phyloP scores from a whole-genome alignment of 2,113 vertebrate species.

The Pionites leucogaster region DNA sequence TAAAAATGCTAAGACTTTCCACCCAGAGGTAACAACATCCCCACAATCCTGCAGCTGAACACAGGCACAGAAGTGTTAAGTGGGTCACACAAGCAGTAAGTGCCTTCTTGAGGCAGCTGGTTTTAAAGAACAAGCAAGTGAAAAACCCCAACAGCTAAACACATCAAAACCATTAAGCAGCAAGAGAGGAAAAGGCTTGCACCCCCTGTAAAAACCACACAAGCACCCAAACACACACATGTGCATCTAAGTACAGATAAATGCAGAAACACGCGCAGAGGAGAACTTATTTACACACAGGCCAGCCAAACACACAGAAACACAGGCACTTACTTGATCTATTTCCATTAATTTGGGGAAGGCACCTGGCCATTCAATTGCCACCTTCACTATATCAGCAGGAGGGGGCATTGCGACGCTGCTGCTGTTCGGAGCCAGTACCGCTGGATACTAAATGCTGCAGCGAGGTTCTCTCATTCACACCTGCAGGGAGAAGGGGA shows the following conservation, averaged over 20 bases:
- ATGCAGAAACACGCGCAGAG: not conserved
- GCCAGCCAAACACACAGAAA: not conserved
- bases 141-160: not conserved
- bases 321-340: slow-evolving; percentile 86
- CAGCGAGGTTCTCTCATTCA: slow-evolving; percentile 58
- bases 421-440: not conserved
- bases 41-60: not conserved
- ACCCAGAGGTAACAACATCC: not conserved
- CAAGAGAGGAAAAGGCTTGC: not conserved
- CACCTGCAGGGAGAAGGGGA: slow-evolving; percentile 49
- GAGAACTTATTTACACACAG: not conserved
- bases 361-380: slow-evolving; percentile 95
- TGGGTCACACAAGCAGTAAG: not conserved
- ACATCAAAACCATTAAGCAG: not conserved
- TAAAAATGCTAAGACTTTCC: not conserved
- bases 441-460: slow-evolving; percentile 42
- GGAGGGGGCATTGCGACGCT: slow-evolving; percentile 88
- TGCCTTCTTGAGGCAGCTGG: not conserved
- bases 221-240: not conserved
- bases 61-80: slow-evolving; percentile 3
- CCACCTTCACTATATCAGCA: slow-evolving; percentile 96
- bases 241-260: not conserved
- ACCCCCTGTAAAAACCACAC: not conserved
- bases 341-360: slow-evolving; percentile 98
- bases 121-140: not conserved